Base-by-base conservation (phyloP, 1,140 invertebrate genomes). In the Laupala kohalensis region DNA sequence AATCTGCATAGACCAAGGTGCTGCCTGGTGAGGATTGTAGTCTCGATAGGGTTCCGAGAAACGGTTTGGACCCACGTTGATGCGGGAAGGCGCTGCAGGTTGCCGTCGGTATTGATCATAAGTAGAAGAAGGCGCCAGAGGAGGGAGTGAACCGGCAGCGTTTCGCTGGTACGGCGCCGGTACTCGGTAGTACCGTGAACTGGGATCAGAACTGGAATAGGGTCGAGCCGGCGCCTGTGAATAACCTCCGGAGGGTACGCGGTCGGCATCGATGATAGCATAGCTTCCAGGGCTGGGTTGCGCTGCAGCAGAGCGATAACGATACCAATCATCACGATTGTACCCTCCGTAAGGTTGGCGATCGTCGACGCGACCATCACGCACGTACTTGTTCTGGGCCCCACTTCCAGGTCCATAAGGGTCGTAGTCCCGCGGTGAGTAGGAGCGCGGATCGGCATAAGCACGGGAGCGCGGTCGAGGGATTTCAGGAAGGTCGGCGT, bases 401-500 rank as follows among this genome's bases (percentile, higher is more conserved):
- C n/a, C n/a, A n/a, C n/a, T n/a, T 15, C 28, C 28, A 25, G 24
- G 29, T 13, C 24, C n/a, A 15, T 37, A 67, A 5, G 37, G 69
- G 15, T 71, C 71, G 23, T 71, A 71, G 6, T 13, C 6, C 6
- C 28, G 15, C 24, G 15, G 23, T n/a, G 30, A 64, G 2, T 76
- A 78, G 65, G 79, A 79, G 0, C 75, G 74, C 19, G 76, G 66
- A 5, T 75, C 75, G 1, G 73, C 74, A 69, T 79, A 77, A 37
- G 77, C 81, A 80, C 3, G 80, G 76, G 0, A 82, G 80, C 72
- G 82, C 23, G 23, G 80, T 4, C 82, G 75, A 2, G 80, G 78
- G 25, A 84, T 74, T 71, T 84, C 83, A 5, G 83, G 83, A 1
- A 84, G 72, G 0, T 79, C 82, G 0, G 82, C 82, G 53, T 84